Conservation (phyloP, 2,113 vertebrate species). For the Amazona vittata region DNA sequence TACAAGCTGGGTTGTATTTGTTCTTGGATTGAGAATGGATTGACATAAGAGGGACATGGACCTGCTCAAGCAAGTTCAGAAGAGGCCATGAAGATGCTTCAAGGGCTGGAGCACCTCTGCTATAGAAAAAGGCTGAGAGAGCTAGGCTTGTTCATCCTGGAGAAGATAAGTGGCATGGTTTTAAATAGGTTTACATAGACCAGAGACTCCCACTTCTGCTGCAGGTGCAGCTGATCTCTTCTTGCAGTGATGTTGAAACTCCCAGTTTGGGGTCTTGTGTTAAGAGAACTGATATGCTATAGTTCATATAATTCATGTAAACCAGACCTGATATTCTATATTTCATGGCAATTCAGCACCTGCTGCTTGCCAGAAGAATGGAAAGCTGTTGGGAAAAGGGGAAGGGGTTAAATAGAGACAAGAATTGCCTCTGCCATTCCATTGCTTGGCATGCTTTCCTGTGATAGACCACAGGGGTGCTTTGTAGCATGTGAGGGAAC, state of each 20-base stretch:
- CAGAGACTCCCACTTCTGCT: not conserved
- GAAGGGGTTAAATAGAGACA: not conserved
- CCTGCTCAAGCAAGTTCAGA: not conserved
- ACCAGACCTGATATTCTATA: not conserved
- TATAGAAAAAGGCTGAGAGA: not conserved
- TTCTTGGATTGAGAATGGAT: not conserved
- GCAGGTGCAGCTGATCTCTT: not conserved
- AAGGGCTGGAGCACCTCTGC: not conserved
- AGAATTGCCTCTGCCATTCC: not conserved
- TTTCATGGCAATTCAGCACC: not conserved
- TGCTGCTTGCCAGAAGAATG: not conserved
- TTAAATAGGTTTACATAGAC: not conserved
- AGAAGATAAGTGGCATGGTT: not conserved
- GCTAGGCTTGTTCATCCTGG: not conserved
- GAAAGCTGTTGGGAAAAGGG: not conserved
- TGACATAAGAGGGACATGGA: not conserved
- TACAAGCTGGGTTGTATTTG: not conserved
- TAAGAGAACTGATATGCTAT: not conserved
- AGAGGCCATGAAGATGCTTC: not conserved
- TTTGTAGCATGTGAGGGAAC: not conserved
- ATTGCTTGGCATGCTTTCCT: not conserved
- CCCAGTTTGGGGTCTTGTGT: not conserved
- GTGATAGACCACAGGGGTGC: not conserved
- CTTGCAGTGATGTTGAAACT: not conserved
- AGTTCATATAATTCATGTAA: not conserved